Conservation (phyloP, 2,888 invertebrate genomes). For the Caradrina clavipalpis region DNA sequence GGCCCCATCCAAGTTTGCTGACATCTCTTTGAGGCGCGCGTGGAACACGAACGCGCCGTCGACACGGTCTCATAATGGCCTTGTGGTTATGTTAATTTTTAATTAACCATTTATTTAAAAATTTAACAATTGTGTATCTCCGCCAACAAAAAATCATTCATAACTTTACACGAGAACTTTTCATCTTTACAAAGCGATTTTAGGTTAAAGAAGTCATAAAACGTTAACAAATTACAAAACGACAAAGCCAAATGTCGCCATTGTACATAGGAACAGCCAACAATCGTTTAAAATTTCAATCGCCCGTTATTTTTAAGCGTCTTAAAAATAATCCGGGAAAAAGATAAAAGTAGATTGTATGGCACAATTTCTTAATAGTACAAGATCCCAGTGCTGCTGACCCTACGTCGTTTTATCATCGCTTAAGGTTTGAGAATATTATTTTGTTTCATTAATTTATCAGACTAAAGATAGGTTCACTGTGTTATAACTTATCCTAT, state of each 20-base stretch:
- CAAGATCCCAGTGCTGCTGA: not conserved
- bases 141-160: no score
- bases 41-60: no score
- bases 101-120: no score
- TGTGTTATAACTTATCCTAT: conserved; percentile 1
- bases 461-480: not conserved
- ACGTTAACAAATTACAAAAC: conserved; percentile 1
- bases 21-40: no score
- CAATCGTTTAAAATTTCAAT: conserved; percentile 19
- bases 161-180: not conserved
- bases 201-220: not conserved
- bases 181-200: not conserved
- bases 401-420: not conserved
- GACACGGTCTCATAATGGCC: no score
- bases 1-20: no score
- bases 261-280: conserved; percentile 2
- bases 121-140: no score
- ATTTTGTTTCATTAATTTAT: not conserved
- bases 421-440: no score
- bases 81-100: no score
- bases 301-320: conserved; percentile 22
- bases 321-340: conserved; percentile 30
- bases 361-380: conserved; percentile 18
- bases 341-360: conserved; percentile 47
- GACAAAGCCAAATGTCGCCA: not conserved